Percentiles rank a stretch among this genome's conserved stretches.
Conservation (phyloP, 2,113 vertebrate genomes). For the Taxidea taxus region DNA sequence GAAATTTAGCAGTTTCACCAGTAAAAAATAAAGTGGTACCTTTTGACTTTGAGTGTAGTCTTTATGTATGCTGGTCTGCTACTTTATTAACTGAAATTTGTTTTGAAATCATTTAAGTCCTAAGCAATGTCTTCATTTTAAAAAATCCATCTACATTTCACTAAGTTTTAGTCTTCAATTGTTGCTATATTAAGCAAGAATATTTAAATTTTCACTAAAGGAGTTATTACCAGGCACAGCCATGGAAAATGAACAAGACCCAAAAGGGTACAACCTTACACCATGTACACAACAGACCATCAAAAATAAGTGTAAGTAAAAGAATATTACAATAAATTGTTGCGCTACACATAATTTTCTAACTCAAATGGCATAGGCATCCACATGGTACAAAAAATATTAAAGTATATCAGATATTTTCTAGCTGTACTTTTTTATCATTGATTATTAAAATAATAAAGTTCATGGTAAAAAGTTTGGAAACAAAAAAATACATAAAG, state of each 20-base stretch:
- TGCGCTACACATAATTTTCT: not conserved
- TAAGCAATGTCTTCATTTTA: not conserved
- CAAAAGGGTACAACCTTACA: not conserved
- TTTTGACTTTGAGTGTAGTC: not conserved
- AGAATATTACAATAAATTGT: not conserved
- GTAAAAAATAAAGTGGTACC: constrained; percentile 1
- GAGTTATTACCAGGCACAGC: not conserved
- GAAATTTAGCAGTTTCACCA: constrained; percentile 21
- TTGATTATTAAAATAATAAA: not conserved
- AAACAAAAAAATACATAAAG: not conserved
- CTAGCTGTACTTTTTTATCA: not conserved
- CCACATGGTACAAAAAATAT: not conserved
- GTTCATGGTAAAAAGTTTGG: not conserved
- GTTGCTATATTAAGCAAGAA: not conserved
- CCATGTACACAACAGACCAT: not conserved
- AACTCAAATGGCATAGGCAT: not conserved
- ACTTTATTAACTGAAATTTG: not conserved
- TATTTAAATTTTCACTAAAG: not conserved
- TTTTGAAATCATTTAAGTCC: constrained; percentile 13
- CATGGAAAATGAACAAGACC: not conserved
- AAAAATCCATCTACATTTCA: not conserved
- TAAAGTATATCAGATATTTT: not conserved
- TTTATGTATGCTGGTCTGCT: not conserved
- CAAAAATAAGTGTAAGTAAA: not conserved
- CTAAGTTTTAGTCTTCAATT: not conserved